A percentile compares a stretch with the other conserved stretches of the same genome.
Conservation (phyloP, 2,113 vertebrate genomes). For the Osmerus eperlanus region DNA sequence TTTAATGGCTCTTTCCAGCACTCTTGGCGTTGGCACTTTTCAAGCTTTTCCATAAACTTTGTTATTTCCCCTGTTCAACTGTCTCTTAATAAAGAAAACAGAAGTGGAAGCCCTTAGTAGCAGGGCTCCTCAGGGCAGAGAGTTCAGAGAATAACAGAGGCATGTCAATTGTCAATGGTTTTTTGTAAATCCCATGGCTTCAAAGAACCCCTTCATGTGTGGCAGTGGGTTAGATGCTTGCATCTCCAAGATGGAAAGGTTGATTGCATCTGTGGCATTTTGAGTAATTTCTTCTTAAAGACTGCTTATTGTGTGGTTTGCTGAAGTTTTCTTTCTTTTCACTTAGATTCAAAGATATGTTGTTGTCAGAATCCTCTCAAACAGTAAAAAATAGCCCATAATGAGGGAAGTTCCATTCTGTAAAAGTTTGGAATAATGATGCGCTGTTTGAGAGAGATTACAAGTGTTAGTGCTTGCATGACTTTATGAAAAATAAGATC, state of each 20-base stretch:
- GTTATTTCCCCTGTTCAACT: conserved; percentile 44
- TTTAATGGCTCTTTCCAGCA: no score
- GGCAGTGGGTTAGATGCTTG: conserved; percentile 29
- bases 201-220: conserved; percentile 54
- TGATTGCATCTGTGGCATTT: conserved; percentile 61
- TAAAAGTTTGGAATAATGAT: conserved; percentile 41
- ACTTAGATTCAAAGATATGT: conserved; percentile 52
- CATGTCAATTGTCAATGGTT: conserved; percentile 61
- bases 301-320: conserved; percentile 67
- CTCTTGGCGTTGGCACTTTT: no score
- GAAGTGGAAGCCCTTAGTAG: conserved; percentile 35
- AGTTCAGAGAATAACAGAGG: conserved; percentile 42
- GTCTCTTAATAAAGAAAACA: conserved; percentile 48
- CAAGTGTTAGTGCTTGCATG: conserved; percentile 40
- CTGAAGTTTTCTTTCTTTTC: conserved; percentile 20
- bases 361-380: conserved; percentile 51
- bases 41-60: conserved; percentile 43
- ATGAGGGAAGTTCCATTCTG: conserved; percentile 57
- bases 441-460: not conserved
- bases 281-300: conserved; percentile 38
- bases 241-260: conserved; percentile 46
- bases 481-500: no score
- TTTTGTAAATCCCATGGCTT: conserved; percentile 59
- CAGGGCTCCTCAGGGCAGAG: conserved; percentile 24
- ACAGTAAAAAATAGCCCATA: conserved; percentile 51